Evolutionary conservation across 2,797 vertebrate genomes (phyloP), one percentile per base, ranked within the genome.

Genomic region (Zalophus californianus): DNA sequence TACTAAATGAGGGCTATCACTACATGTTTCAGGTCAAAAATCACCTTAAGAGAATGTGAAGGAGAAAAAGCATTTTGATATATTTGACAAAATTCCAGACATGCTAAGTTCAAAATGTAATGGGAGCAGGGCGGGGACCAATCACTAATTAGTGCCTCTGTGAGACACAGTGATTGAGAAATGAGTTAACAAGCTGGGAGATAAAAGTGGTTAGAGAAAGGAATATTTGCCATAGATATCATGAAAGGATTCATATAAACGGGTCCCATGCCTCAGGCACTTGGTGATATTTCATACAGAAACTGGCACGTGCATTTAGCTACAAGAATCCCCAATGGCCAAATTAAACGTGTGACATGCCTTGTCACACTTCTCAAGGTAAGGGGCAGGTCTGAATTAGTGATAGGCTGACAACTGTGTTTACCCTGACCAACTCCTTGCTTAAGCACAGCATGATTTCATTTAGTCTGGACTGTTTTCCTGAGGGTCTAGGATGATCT

Each of bases 11-110:
- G 18, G 16, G 12, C 16, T 90, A 64, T 62, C 38, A 5, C 3
- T 27, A 64, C 64, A 50, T 7, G 64, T 64, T 58, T 60, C 12
- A 27, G 13, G 21, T 88, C 32, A 62, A 62, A 82, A 90, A 62
- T 92, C 56, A 68, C 9, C 18, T 54, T 82, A 23, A 75, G 4
- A 56, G 21, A 88, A 60, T 60, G 15, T 79, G 56, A 88, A 80
- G 4, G 50, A 92, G 88, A 68, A 79, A 88, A 96, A 54, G 18
- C 58, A 64, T 89, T 95, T 54, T 70, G 52, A 91, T 25, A 52
- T 23, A 44, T 38, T 86, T 90, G 70, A 78, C 8, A 90, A 70
- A 95, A 93, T 78, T 91, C 20, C 35, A 90, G 15, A 89, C 21
- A 84, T 82, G 2, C 7, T 35, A 62, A 75, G 6, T 66, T 92